Percentiles rank a stretch among this genome's conserved stretches.
These are phyloP conservation scores for Chalcosyrphus nemorum DNA, from an alignment of 2,888 invertebrate genomes.

Conservation along the genomic window DNA sequence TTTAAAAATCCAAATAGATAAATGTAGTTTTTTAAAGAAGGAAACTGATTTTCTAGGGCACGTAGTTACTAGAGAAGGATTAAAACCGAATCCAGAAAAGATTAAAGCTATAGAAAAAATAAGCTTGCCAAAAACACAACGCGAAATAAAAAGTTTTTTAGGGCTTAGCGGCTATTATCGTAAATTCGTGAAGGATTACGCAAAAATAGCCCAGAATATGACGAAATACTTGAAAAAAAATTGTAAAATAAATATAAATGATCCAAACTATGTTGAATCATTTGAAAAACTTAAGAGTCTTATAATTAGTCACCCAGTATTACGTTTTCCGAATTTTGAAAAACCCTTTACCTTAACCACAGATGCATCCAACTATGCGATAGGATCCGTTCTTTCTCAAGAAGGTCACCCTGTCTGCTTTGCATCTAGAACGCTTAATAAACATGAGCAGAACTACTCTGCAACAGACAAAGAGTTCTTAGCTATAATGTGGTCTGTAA, in stretches of 20 bases:
- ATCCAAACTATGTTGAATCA: not conserved
- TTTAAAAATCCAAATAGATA: no score
- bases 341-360: constrained; percentile 3
- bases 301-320: constrained; percentile 3
- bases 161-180: not conserved
- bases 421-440: constrained; percentile 8
- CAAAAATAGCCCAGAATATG: no score
- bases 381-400: no score
- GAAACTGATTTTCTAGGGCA: no score
- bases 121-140: constrained; percentile 77
- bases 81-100: no score
- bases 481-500: no score
- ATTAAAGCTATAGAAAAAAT: constrained; percentile 70
- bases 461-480: no score
- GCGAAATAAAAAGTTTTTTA: constrained; percentile 80
- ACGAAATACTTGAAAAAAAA: no score
- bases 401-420: constrained; percentile 16
- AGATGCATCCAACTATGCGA: no score
- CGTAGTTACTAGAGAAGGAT: no score
- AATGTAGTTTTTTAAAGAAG: no score
- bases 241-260: not conserved
- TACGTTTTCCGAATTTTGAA: not conserved
- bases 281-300: constrained; percentile 4
- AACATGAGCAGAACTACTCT: not conserved
- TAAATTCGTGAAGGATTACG: no score